Evolutionary conservation across 2,888 invertebrate species (phyloP), one percentile per base, ranked within the genome.

Genomic region (Monoplex corrugatus): DNA sequence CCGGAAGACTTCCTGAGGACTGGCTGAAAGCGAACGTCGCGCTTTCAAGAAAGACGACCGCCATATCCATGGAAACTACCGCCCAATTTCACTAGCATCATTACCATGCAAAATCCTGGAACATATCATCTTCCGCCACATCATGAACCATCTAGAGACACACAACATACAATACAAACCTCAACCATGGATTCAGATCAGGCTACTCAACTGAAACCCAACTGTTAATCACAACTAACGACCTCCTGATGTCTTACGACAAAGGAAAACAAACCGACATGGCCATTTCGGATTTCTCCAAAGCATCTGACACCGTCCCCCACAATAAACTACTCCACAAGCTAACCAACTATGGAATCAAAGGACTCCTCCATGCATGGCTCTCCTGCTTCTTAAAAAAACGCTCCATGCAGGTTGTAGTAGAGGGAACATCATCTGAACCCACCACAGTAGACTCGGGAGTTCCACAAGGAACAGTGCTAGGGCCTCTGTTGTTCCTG

Each of bases 101-200:
- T 87, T 89, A 13, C 86, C 86, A 19, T 82, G 43, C n/a, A 82
- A 82, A 35, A 19, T 82, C 6, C 43, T 82, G 8, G 45, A 82
- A 44, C 82, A 82, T 35, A 43, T 82, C 19, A n/a, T 82, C 40
- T 82, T 40, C 82, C 82, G 43, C 82, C 82, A 82, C n/a, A 88
- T 91, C 40, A 90, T 91, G 87, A 68, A 43, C 23, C 91, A 91
- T 63, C 75, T 88, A 19, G 88, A 90, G 8, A 88, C 28, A 5
- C 68, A 90, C 32, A 78, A 87, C n/a, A 90, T 90, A 35, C 68
- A 90, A 28, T 13, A 89, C 84, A 16, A 16, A 80, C 23, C 90
- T 87, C 6, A 43, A 80, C 35, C 43, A 35, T 0, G 35, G 80
- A 43, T 28, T 43, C 75, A 28, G n/a, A 32, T 32, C 32, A 28